Percentiles rank a stretch among this genome's conserved stretches.
Evolutionary conservation across 2,888 invertebrate genomes (phyloP).

Genomic region (Harpagoxenus sublaevis): DNA sequence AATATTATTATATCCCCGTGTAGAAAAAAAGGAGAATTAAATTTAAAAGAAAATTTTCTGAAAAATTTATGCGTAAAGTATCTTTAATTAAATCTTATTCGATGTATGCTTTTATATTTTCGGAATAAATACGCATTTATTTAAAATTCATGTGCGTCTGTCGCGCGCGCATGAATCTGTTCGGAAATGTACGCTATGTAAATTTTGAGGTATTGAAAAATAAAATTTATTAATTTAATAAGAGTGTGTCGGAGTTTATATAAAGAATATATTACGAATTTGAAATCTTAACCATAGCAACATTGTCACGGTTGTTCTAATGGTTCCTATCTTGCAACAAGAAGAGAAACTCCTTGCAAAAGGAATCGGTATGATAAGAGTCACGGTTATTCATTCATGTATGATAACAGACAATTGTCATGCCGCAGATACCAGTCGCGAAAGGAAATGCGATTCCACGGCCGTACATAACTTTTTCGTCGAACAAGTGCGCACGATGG

Average conservation of each 20-base stretch:
- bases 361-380: neutral
- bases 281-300: neutral
- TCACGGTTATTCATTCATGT: neutral
- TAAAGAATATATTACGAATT: neutral
- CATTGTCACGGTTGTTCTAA: slow-evolving; percentile 46
- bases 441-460: neutral
- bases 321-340: slow-evolving; percentile 61
- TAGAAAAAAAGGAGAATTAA: neutral
- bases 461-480: slow-evolving; percentile 5
- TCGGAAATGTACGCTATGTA: neutral
- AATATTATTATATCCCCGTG: neutral
- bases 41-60: neutral
- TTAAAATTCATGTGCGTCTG: neutral
- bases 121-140: neutral
- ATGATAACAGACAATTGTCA: slow-evolving; percentile 10
- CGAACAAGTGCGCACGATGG: slow-evolving; percentile 15
- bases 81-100: neutral
- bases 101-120: neutral
- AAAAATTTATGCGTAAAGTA: neutral
- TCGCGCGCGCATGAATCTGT: neutral
- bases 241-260: neutral
- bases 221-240: slow-evolving; percentile 10
- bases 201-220: neutral
- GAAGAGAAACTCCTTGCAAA: neutral
- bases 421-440: neutral